Conservation (phyloP, 2,888 invertebrate species). For the Physocephala rufipes region DNA sequence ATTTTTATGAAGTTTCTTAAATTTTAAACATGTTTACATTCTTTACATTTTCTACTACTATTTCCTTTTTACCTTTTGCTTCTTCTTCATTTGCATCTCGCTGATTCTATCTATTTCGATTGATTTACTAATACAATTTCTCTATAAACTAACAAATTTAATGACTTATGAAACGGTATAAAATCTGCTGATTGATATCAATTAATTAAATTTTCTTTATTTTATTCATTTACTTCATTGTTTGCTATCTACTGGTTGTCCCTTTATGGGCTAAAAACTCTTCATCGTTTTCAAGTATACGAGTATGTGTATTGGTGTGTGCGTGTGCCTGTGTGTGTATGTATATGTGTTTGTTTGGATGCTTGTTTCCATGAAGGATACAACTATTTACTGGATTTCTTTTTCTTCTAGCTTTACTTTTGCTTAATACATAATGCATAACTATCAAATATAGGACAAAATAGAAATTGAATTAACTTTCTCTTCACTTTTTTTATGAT, state of each 20-base stretch:
- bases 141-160: neutral
- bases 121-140: neutral
- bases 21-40: neutral
- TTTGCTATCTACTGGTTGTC: constrained; percentile 30
- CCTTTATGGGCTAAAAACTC: constrained; percentile 18
- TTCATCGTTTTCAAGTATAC: neutral
- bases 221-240: too few relatives aligned
- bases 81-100: neutral
- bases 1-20: neutral
- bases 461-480: too few relatives aligned
- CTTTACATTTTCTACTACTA: constrained; percentile 8
- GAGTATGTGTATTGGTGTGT: neutral
- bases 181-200: constrained; percentile 25
- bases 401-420: too few relatives aligned
- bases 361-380: too few relatives aligned
- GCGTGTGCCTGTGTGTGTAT: constrained; percentile 4
- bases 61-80: neutral
- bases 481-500: too few relatives aligned
- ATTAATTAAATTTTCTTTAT: constrained; percentile 21
- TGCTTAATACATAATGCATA: too few relatives aligned
- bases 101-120: neutral
- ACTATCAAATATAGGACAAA: too few relatives aligned
- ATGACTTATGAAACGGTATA: constrained; percentile 31
- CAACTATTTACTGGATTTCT: too few relatives aligned
- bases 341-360: too few relatives aligned